A percentile compares a stretch with the other conserved stretches of the same genome.
phyloP scores from a whole-genome alignment of 2,113 vertebrate genomes.

The Tragelaphus buxtoni region DNA sequence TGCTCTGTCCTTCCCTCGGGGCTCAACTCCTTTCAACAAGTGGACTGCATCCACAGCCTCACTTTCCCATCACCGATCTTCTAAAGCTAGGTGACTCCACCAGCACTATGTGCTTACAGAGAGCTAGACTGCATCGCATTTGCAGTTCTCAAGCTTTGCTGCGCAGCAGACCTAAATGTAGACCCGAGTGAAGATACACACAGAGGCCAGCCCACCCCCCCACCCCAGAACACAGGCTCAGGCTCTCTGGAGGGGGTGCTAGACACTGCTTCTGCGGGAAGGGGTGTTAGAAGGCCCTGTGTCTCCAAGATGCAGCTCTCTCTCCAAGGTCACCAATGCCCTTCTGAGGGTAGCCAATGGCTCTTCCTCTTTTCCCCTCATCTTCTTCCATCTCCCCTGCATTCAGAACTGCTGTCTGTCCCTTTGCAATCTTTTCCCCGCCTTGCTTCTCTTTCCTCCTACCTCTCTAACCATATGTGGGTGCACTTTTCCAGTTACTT shows the following conservation, averaged over 20 bases:
- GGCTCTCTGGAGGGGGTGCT: not conserved
- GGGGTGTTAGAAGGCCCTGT: not conserved
- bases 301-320: not conserved
- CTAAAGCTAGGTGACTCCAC: not conserved
- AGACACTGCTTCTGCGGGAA: too few species aligned
- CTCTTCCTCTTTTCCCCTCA: not conserved
- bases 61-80: not conserved
- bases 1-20: not conserved
- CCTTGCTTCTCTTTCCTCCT: not conserved
- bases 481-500: not conserved
- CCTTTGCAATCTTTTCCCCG: not conserved
- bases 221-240: not conserved
- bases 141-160: not conserved
- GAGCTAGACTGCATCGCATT: fast-evolving
- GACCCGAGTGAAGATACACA: not conserved
- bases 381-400: not conserved
- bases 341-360: not conserved
- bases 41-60: not conserved
- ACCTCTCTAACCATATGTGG: not conserved
- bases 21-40: not conserved
- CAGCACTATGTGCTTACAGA: not conserved
- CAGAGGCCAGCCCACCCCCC: not conserved
- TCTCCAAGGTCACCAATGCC: not conserved
- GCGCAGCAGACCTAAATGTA: not conserved
- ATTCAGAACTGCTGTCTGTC: not conserved